Evolutionary conservation across 2,797 vertebrate species (phyloP).

Genomic region (Acipenser transmontanus): DNA sequence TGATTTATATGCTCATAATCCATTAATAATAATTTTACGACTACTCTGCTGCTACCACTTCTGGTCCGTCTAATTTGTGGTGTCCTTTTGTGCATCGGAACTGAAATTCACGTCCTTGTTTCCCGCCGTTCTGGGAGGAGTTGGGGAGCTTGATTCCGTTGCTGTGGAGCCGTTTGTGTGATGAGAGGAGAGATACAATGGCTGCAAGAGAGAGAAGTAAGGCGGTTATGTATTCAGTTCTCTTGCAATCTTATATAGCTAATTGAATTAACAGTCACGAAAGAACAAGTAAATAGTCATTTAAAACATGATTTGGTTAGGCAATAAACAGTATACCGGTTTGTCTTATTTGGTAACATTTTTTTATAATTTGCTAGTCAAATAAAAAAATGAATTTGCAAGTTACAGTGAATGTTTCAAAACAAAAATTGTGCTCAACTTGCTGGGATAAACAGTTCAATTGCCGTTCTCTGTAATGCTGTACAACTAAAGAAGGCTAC

Average conservation of each 20-base stretch:
- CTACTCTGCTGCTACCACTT: neutral
- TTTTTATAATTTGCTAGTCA: neutral
- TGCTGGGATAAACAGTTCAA: no score
- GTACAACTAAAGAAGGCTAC: no score
- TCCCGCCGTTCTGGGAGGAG: conserved; percentile 25
- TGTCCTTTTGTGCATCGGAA: conserved; percentile 7
- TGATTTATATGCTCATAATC: no score
- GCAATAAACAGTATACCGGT: neutral
- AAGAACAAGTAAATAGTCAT: neutral
- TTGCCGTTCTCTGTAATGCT: no score
- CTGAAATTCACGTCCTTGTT: conserved; percentile 4
- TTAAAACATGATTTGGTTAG: conserved; percentile 1
- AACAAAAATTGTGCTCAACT: no score
- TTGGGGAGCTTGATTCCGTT: conserved; percentile 36
- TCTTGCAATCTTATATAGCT: neutral
- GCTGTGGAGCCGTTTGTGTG: conserved; percentile 46
- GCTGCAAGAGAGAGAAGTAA: conserved; percentile 46
- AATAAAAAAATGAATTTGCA: neutral
- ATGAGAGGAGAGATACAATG: conserved; percentile 33
- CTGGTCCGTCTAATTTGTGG: neutral
- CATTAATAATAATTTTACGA: no score
- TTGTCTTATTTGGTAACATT: neutral
- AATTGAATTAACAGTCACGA: no score
- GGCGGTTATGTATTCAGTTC: neutral
- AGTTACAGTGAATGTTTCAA: no score